Evolutionary conservation across 1,140 invertebrate species (phyloP).

Genomic region (Octopus sinensis): DNA sequence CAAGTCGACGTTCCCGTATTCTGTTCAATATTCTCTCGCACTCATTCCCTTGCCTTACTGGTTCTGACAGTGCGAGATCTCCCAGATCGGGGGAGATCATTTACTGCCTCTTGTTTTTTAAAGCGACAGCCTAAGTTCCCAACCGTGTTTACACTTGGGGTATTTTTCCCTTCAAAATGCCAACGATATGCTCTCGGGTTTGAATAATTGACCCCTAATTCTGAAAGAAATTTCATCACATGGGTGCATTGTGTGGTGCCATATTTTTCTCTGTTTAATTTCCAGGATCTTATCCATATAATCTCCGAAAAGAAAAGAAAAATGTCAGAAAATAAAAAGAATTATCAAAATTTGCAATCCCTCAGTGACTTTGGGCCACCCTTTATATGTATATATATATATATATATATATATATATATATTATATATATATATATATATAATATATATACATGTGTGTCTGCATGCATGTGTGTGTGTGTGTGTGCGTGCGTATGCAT

Average conservation of each 20-base stretch:
- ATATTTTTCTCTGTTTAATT: neutral
- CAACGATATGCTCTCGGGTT: neutral
- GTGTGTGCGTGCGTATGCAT: neutral
- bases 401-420: neutral
- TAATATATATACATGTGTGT: neutral
- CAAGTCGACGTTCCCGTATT: neutral
- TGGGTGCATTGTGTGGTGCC: no score
- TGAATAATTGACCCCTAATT: neutral
- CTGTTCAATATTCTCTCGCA: neutral
- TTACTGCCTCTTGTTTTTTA: no score
- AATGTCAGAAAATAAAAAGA: neutral
- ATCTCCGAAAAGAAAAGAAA: neutral
- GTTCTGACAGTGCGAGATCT: neutral
- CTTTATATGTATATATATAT: neutral
- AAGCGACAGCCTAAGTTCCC: no score
- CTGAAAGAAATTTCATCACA: neutral
- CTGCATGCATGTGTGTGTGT: neutral
- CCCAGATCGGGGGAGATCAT: neutral
- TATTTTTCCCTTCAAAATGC: no score
- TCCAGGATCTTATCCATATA: neutral
- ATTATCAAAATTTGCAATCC: neutral
- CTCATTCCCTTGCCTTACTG: neutral
- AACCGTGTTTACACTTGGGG: no score
- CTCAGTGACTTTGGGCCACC: neutral
- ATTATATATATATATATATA: neutral